These are phyloP conservation scores for Stenodema calcarata DNA, from an alignment of 2,888 invertebrate species.

Conservation along the genomic window DNA sequence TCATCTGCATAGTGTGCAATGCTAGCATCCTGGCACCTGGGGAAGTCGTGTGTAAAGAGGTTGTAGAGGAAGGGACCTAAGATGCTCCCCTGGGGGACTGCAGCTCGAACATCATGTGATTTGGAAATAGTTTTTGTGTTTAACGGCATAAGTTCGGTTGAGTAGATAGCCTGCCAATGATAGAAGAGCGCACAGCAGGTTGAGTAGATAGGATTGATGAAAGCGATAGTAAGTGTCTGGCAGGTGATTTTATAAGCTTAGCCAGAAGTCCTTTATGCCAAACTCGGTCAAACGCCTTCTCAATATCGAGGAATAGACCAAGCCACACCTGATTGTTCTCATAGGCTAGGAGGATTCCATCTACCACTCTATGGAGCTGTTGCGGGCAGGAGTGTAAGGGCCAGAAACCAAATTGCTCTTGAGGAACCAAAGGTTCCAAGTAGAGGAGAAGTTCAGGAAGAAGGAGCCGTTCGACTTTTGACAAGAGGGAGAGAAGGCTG, in stretches of 20 bases:
- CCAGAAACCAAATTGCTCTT: conserved; percentile 30
- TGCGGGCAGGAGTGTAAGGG: conserved; percentile 14
- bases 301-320: conserved; percentile 9
- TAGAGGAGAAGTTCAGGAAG: not conserved
- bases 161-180: no score
- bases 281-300: conserved; percentile 20
- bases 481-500: not conserved
- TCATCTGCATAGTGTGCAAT: not conserved
- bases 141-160: conserved; percentile 15
- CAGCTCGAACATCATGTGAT: not conserved
- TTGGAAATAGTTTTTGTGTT: not conserved
- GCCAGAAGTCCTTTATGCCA: conserved; percentile 36
- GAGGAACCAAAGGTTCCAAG: not conserved
- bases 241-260: conserved; percentile 8
- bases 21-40: no score
- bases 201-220: conserved; percentile 20
- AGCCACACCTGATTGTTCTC: not conserved
- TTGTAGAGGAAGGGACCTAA: conserved; percentile 26
- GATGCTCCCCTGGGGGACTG: conserved; percentile 46
- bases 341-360: not conserved
- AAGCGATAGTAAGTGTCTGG: conserved; percentile 24
- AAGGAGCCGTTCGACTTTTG: not conserved
- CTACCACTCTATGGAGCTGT: conserved; percentile 7
- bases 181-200: no score
- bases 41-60: not conserved